Evolutionary conservation across 1,140 invertebrate species (phyloP).

Genomic region (Lasioglossum albipes): DNA sequence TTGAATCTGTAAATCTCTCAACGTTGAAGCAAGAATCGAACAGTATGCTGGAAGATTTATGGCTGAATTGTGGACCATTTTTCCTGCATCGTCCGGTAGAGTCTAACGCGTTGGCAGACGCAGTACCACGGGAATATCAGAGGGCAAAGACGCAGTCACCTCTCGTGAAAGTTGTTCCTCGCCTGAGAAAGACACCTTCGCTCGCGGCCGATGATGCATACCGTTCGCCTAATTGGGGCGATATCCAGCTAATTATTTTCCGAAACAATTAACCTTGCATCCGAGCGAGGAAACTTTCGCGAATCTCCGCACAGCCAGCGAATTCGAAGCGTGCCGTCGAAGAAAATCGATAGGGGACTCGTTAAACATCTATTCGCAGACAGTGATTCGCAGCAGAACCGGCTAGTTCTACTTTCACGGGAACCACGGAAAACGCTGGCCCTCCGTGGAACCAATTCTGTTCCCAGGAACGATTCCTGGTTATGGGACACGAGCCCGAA

Average conservation of each 20-base stretch:
- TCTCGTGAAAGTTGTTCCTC: slow-evolving; percentile 22
- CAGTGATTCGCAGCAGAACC: too few species aligned
- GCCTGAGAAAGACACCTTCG: slow-evolving; percentile 36
- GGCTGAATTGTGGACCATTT: background rate
- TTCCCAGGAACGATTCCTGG: background rate
- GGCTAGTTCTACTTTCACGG: background rate
- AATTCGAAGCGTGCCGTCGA: background rate
- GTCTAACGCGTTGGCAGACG: background rate
- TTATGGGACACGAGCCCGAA: background rate
- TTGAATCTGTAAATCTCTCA: too few species aligned
- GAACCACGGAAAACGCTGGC: background rate
- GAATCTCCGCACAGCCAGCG: background rate
- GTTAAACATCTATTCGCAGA: background rate
- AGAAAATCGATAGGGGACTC: slow-evolving; percentile 23
- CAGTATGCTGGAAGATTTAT: too few species aligned
- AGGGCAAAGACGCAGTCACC: background rate
- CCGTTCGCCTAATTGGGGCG: slow-evolving; percentile 6
- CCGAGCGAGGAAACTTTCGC: background rate
- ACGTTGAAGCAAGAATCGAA: too few species aligned
- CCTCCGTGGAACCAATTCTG: background rate
- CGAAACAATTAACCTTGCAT: slow-evolving; percentile 17
- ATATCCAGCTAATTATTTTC: slow-evolving; percentile 21
- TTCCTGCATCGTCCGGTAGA: background rate
- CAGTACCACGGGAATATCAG: background rate
- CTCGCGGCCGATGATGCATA: slow-evolving; percentile 25